Base-by-base conservation (phyloP, 2,888 invertebrate genomes). In the Orthosia incerta region DNA sequence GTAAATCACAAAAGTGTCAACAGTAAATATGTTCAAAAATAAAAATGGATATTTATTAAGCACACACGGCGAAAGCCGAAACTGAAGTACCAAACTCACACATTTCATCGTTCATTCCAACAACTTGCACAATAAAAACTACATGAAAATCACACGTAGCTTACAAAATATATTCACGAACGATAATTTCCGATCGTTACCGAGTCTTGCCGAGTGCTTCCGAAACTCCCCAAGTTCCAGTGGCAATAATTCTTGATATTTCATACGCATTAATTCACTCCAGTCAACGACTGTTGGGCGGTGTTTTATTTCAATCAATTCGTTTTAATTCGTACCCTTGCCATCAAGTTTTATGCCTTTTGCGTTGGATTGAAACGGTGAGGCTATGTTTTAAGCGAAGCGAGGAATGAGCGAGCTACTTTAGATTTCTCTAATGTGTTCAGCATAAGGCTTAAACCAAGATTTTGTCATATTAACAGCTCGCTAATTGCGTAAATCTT, bases 231-330 rank as follows among this genome's bases (percentile, higher is more conserved):
- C 79, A 74, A 82, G 83, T 79, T 81, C 71, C 83, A 74, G 46
- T 68, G 48, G 74, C 74, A 71, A 79, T 81, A 76, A 73, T 79
- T 85, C 84, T 76, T 83, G 85, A 84, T 83, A 85, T 76, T 84
- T 76, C 79, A 82, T 76, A 84, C 82, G 71, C 69, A 76, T 84
- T 83, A 82, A 83, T 84, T 79, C 68, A 75, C 79, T 82, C 70
- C 69, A 72, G 65, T 73, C 69, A 63, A 79, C 76, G 83, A 85
- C 75, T 84, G 83, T 79, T 63, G 74, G 79, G 67, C 66, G 74
- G 68, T 82, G 81, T 88, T 88, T 88, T 83, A 87, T 87, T 87
- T 84, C 85, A 87, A 87, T 84, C 84, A 85, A 87, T 88, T 87
- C 82, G 73, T 84, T 87, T 87, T 85, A 84, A 83, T 86, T 86